Conservation (phyloP, 2,888 invertebrate species). For the Morinoia aosen region DNA sequence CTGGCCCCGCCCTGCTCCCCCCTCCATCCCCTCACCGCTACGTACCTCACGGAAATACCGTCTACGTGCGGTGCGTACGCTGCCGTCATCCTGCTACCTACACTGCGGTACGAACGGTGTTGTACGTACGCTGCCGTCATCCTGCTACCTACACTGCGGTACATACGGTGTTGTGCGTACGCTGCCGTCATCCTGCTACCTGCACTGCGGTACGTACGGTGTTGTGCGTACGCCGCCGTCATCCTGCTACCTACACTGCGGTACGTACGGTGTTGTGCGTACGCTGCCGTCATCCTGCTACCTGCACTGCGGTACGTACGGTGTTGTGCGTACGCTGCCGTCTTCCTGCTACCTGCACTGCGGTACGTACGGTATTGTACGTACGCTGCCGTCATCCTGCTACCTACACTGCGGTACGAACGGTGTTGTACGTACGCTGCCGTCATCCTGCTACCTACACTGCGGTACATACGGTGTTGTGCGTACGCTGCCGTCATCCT, state of each 20-base stretch:
- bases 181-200: not conserved
- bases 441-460: not conserved
- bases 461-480: not conserved
- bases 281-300: not conserved
- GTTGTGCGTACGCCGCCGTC: too few relatives aligned
- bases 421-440: not conserved
- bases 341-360: too few relatives aligned
- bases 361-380: too few relatives aligned
- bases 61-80: not conserved
- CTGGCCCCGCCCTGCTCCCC: not conserved
- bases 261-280: too few relatives aligned
- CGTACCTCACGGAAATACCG: not conserved
- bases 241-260: too few relatives aligned
- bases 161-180: not conserved
- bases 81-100: not conserved
- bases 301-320: too few relatives aligned
- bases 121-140: not conserved
- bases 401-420: too few relatives aligned
- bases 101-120: not conserved
- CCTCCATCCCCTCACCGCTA: not conserved
- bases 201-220: too few relatives aligned
- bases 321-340: too few relatives aligned
- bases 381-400: not conserved
- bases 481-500: not conserved
- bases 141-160: not conserved